phyloP scores from a whole-genome alignment of 1,140 invertebrate species.

The Zaprionus tsacasi region DNA sequence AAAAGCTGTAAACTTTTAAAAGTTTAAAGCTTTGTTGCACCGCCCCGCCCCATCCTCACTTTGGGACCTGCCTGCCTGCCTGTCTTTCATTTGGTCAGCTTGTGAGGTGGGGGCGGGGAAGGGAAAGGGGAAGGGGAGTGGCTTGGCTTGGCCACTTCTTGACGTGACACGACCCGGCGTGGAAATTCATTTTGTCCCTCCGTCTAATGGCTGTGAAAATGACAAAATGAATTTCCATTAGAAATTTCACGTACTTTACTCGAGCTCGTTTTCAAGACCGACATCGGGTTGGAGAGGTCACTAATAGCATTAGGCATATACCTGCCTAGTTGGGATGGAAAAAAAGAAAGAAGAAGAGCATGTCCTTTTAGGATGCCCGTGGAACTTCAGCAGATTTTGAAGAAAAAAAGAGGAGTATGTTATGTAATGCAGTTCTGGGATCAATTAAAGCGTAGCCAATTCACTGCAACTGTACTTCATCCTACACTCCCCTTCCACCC shows the following conservation, averaged over 20 bases:
- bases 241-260: constrained; percentile 26
- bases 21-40: constrained; percentile 66
- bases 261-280: constrained; percentile 27
- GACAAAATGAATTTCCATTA: constrained; percentile 76
- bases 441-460: not conserved
- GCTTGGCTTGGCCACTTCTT: constrained; percentile 58
- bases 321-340: not conserved
- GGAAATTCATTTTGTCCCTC: constrained; percentile 59
- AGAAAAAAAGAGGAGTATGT: not conserved
- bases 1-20: constrained; percentile 81
- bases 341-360: not conserved
- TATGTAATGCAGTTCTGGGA: not conserved
- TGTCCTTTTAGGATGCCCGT: not conserved
- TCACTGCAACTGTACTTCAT: not conserved
- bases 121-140: not conserved
- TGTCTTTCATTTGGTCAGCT: constrained; percentile 68
- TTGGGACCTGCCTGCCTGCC: constrained; percentile 32
- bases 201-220: constrained; percentile 78
- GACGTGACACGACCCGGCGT: constrained; percentile 59
- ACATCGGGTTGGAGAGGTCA: constrained; percentile 40
- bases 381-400: too few relatives aligned
- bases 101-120: not conserved
- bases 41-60: constrained; percentile 29
- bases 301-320: constrained; percentile 51
- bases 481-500: not conserved